Conservation (phyloP, 1,140 invertebrate genomes). For the Cotesia typhae region DNA sequence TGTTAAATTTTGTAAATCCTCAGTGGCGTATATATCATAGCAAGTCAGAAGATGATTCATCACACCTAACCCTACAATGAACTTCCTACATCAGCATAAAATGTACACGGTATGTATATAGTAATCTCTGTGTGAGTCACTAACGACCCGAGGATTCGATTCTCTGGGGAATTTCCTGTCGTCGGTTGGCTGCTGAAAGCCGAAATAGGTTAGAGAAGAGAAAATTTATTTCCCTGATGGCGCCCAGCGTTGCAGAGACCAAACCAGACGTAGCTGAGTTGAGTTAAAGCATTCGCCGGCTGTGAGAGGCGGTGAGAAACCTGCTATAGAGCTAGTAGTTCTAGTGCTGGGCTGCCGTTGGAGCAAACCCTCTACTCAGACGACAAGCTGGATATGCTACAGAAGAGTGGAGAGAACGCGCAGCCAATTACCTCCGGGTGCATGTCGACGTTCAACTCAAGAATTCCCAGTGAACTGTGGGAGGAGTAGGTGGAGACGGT, state of each 20-base stretch:
- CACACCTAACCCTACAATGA: constrained; percentile 5
- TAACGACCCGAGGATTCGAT: constrained; percentile 30
- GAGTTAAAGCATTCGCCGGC: too few species aligned
- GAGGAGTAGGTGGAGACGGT: constrained; percentile 9
- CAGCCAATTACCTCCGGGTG: constrained; percentile 28
- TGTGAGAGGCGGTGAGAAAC: too few species aligned
- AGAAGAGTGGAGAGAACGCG: constrained; percentile 10
- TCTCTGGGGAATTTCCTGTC: constrained; percentile 32
- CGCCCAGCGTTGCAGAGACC: constrained; percentile 9
- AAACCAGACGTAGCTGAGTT: too few species aligned
- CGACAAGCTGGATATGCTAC: constrained; percentile 2
- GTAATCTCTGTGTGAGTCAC: constrained; percentile 15
- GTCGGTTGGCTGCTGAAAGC: constrained; percentile 29
- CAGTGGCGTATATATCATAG: constrained; percentile 16
- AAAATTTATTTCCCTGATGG: constrained; percentile 40
- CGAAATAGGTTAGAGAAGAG: constrained; percentile 34
- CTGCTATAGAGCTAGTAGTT: background rate
- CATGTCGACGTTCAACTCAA: constrained; percentile 26
- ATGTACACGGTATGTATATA: too few species aligned
- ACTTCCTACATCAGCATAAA: constrained; percentile 10
- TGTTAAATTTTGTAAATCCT: constrained; percentile 18
- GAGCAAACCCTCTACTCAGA: too few species aligned
- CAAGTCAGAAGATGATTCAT: constrained; percentile 17
- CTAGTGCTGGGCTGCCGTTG: too few species aligned
- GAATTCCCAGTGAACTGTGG: constrained; percentile 6